These are phyloP conservation scores for Nylanderia fulva DNA, from an alignment of 1,140 invertebrate species.

Conservation along the genomic window DNA sequence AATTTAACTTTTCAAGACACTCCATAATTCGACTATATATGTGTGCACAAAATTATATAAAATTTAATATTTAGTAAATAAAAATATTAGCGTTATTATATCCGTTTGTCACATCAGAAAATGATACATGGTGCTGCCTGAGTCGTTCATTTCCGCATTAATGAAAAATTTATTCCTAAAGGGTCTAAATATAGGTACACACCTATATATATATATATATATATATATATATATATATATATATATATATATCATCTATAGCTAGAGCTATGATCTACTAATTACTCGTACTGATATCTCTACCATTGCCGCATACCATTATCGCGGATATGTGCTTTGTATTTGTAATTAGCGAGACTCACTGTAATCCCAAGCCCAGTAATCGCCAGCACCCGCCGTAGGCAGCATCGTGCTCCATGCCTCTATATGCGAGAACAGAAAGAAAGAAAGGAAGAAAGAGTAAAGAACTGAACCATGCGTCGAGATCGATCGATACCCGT, in stretches of 20 bases:
- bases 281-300: slow-evolving; percentile 64
- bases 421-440: slow-evolving; percentile 81
- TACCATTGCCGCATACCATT: slow-evolving; percentile 50
- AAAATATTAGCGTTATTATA: neutral
- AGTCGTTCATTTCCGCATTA: slow-evolving; percentile 6
- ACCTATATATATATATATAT: neutral
- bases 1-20: neutral
- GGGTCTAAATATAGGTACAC: slow-evolving; percentile 13
- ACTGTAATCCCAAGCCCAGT: slow-evolving; percentile 84
- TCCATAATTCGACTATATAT: neutral
- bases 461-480: slow-evolving; percentile 76
- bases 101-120: neutral
- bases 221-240: neutral
- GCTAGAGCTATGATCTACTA: slow-evolving; percentile 66
- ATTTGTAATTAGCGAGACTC: slow-evolving; percentile 80
- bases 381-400: slow-evolving; percentile 84
- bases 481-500: neutral
- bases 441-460: slow-evolving; percentile 78
- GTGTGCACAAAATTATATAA: neutral
- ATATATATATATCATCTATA: too few species aligned
- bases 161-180: slow-evolving; percentile 20
- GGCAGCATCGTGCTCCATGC: slow-evolving; percentile 85
- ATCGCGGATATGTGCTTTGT: slow-evolving; percentile 56
- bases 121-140: neutral
- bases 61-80: slow-evolving; percentile 6